Base-by-base conservation (phyloP, 2,797 vertebrate genomes). In the Acridotheres tristis region DNA sequence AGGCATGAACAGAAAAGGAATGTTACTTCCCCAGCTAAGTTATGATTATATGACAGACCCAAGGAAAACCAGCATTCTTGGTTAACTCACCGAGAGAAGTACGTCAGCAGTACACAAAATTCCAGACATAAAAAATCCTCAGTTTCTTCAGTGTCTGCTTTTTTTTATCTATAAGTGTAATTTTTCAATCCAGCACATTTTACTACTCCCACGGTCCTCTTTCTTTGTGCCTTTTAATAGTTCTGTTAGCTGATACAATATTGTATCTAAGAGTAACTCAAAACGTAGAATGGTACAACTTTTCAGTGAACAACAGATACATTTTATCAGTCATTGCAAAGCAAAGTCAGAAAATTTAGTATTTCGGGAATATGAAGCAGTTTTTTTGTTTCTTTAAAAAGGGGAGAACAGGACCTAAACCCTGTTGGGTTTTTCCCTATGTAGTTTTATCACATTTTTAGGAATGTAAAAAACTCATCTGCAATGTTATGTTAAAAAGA, bases 351-450 rank as follows among this genome's bases (percentile, higher is more conserved):
- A 79, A 61, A 59, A 23, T 25, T 32, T 7, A 51, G 10, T 51
- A 53, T 68, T 92, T 86, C 36, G 67, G 30, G 40, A 84, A 51
- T 19, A 62, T 58, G 26, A 62, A 88, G 43, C 1, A 25, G 8
- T 22, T 3, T 62, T 67, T 65, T 61, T 63, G 0, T 65, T 50
- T 59, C 16, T 74, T 67, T 78, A 23, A 48, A 48, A 71, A 80
- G 29, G 9, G 9, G 25, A 89, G 32, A 26, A 48, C 16, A n/a
- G 38, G 32, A 32, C 20, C 17, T 51, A 40, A 65, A 81, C 21
- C 6, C 3, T 48, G 5, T 36, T 10, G 0, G 2, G 12, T 27
- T 79, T 50, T 72, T 25, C 15, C 22, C 13, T 15, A 1, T 59
- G 7, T 43, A n/a, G 47, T 90, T 93, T 85, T 61, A 25, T 85